Evolutionary conservation across 2,797 vertebrate genomes (phyloP).

Genomic region (Galaxias olidus): DNA sequence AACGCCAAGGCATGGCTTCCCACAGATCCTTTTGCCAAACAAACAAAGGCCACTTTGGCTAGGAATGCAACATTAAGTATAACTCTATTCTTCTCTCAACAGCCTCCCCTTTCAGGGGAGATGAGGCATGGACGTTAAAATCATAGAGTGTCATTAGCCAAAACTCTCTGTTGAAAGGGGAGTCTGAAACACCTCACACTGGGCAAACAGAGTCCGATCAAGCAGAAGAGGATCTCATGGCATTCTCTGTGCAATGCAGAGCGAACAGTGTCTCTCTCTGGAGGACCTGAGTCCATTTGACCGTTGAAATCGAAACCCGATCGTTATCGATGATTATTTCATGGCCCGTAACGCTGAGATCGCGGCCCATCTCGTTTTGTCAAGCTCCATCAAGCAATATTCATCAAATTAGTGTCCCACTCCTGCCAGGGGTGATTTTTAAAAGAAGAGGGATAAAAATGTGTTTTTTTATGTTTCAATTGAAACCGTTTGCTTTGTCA

Average conservation of each 20-base stretch:
- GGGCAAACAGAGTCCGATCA: background rate
- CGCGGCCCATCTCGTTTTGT: constrained; percentile 33
- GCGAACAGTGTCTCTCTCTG: background rate
- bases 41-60: constrained; percentile 77
- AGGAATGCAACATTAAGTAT: constrained; percentile 75
- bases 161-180: constrained; percentile 34
- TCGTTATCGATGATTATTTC: constrained; percentile 26
- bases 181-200: constrained; percentile 54
- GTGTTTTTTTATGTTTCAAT: constrained; percentile 21
- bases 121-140: constrained; percentile 60
- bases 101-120: constrained; percentile 56
- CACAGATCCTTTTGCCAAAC: constrained; percentile 73
- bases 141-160: constrained; percentile 61
- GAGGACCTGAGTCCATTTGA: background rate
- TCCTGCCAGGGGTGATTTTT: constrained; percentile 20
- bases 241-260: too few relatives aligned
- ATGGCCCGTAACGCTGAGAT: constrained; percentile 19
- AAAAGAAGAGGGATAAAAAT: constrained; percentile 3
- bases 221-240: constrained; percentile 3
- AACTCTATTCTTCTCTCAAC: constrained; percentile 53
- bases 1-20: constrained; percentile 50
- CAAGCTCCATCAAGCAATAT: constrained; percentile 30
- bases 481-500: constrained; percentile 21
- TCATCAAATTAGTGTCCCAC: constrained; percentile 22
- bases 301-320: constrained; percentile 5